Percentiles rank a stretch among this genome's conserved stretches.
Evolutionary conservation across 2,113 vertebrate genomes (phyloP).

Genomic region (Eublepharis macularius): DNA sequence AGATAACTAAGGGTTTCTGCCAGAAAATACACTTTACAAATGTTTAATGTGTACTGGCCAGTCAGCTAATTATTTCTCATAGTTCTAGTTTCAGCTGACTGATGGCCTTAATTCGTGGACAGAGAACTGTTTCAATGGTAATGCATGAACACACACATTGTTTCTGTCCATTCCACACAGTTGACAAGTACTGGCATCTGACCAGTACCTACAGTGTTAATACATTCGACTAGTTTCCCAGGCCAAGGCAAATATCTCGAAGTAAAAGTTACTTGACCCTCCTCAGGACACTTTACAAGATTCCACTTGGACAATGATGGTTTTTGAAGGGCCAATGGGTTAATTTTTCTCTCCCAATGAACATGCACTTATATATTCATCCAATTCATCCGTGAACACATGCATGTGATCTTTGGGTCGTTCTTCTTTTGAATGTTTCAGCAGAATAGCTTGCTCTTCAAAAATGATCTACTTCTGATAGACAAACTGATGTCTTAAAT

Average conservation of each 20-base stretch:
- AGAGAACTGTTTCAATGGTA: not conserved
- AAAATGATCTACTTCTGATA: not conserved
- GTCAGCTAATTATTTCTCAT: not conserved
- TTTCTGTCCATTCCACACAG: not conserved
- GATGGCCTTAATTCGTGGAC: not conserved
- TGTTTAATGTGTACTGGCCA: not conserved
- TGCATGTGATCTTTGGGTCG: not conserved
- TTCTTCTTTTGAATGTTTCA: not conserved
- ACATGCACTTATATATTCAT: not conserved
- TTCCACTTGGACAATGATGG: not conserved
- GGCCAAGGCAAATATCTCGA: not conserved
- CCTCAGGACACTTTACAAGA: not conserved
- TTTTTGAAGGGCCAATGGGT: not conserved
- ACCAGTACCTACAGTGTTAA: not conserved
- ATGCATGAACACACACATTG: not conserved
- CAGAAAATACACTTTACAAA: not conserved
- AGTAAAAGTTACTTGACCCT: not conserved
- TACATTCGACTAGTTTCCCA: not conserved
- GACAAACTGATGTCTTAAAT: no score
- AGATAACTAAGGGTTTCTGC: not conserved
- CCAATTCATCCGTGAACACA: not conserved
- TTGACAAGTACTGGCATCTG: not conserved
- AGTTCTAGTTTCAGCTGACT: not conserved
- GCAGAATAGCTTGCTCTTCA: not conserved
- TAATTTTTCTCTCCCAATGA: not conserved